Evolutionary conservation across 2,797 vertebrate species (phyloP), one percentile per base, ranked within the genome.

Genomic region (Ispidina picta): DNA sequence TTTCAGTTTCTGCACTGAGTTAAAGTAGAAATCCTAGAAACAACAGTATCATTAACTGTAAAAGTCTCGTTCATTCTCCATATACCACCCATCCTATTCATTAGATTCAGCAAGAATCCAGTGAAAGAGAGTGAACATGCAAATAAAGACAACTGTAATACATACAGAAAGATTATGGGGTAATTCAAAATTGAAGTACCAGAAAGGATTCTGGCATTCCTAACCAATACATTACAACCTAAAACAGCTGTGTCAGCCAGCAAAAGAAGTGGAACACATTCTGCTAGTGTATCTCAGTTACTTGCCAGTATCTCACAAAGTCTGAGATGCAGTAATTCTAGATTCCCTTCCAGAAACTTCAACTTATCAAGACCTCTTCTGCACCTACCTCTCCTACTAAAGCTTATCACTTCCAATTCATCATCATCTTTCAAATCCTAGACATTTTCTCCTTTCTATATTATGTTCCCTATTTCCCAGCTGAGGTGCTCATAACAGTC

Each of bases 91-190:
- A 79, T 20, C 14, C 76, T 73, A 31, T 48, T 43, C 41, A 35
- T 28, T 85, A 81, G 81, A 88, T 0, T 41, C 62, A 35, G 31
- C n/a, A 55, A 69, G 52, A 70, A 79, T 54, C n/a, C 68, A 87
- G 26, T 16, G 43, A 66, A 83, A 87, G 31, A 51, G 31, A n/a
- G 29, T 28, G 76, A 93, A 89, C 73, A 56, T 75, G 68, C 66
- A 94, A 92, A 79, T 93, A 89, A 83, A 70, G 73, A 60, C 59
- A 92, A 83, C 66, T 91, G 89, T 54, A 83, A 86, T 8, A 63
- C 66, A 86, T 17, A 44, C 9, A 78, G 52, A 25, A 22, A 89
- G 44, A 94, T 78, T 23, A 23, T 28, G 43, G 71, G 31, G 28
- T 56, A 83, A 93, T 66, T 89, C 68, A 85, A 86, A 96, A 75